Conservation (phyloP, 2,888 invertebrate genomes). For the Rambutsinella grinnellia region DNA sequence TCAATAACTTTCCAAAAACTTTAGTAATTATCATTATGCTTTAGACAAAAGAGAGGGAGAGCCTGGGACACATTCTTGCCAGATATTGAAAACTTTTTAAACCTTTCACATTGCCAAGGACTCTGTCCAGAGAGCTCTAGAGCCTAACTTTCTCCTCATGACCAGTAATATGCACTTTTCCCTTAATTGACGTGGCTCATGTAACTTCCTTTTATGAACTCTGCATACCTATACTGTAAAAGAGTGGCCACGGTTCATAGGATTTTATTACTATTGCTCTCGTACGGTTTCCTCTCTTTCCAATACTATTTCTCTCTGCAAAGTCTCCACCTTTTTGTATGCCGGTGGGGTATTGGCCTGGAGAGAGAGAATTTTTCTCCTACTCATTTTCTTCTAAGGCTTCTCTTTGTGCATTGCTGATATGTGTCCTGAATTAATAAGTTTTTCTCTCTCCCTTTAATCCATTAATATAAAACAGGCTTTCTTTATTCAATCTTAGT, state of each 20-base stretch:
- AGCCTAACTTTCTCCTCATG: conserved; percentile 25
- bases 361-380: conserved; percentile 10
- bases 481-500: no score
- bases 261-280: conserved; percentile 44
- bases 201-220: conserved; percentile 40
- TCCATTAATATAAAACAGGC: no score
- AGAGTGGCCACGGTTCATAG: conserved; percentile 49
- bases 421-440: no score
- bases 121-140: conserved; percentile 17
- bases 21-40: no score
- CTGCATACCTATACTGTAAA: background rate
- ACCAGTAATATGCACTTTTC: conserved; percentile 22
- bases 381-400: conserved; percentile 24
- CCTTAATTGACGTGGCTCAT: conserved; percentile 51
- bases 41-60: no score
- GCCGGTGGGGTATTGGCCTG: background rate
- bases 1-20: conserved; percentile 44
- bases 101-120: no score
- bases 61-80: no score
- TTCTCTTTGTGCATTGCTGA: no score
- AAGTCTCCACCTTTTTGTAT: background rate
- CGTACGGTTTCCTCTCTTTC: background rate
- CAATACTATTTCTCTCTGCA: conserved; percentile 6
- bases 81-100: no score
- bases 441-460: no score